phyloP scores from a whole-genome alignment of 2,888 invertebrate genomes.

The Amblyjoppa fuscipennis region DNA sequence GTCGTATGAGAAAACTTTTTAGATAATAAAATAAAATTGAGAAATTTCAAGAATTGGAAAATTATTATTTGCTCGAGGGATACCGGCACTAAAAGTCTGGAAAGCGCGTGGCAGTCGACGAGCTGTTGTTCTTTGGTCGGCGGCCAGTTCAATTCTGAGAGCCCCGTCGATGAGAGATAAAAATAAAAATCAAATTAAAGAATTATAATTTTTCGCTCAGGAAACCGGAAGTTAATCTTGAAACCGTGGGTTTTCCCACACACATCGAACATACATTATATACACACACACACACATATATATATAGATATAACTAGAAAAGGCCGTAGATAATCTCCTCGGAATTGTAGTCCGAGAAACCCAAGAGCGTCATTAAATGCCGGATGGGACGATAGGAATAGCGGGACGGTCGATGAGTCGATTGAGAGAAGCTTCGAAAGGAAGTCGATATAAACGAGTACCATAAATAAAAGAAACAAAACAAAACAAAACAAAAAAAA shows the following conservation, averaged over 20 bases:
- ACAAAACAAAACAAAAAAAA: background rate
- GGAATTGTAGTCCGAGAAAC: slow-evolving; percentile 37
- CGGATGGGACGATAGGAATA: slow-evolving; percentile 52
- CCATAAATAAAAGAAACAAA: background rate
- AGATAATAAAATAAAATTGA: background rate
- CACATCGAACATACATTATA: background rate
- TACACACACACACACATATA: no score
- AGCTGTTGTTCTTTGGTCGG: no score
- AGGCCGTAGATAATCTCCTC: background rate
- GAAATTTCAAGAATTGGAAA: background rate
- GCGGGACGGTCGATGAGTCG: slow-evolving; percentile 36
- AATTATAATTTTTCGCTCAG: no score
- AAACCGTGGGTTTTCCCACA: background rate
- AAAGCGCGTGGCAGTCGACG: no score
- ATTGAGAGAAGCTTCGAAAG: slow-evolving; percentile 49
- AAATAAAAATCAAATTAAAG: no score
- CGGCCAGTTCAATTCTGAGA: no score
- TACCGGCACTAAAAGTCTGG: background rate
- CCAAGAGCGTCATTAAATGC: slow-evolving; percentile 51
- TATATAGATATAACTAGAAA: background rate
- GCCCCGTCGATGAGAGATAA: no score
- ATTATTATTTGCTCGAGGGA: background rate
- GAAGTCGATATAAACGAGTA: slow-evolving; percentile 22
- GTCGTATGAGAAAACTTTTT: no score
- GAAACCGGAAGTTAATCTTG: background rate